Percentiles rank a stretch among this genome's conserved stretches.
Evolutionary conservation across 2,888 invertebrate species (phyloP).

Genomic region (Drosophila villosipedis): DNA sequence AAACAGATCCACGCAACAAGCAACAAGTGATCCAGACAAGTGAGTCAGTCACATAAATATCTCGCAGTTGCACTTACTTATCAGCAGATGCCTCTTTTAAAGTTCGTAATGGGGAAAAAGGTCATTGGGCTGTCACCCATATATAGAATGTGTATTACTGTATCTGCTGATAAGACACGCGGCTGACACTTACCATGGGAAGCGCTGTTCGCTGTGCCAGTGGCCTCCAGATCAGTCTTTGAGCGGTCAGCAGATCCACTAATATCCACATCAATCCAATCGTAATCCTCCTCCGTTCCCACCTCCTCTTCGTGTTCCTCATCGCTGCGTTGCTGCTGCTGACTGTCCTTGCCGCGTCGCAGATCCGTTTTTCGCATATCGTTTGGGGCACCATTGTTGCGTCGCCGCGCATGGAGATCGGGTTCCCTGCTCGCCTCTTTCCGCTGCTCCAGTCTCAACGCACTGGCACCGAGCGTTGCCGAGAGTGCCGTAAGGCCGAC

Average conservation of each 20-base stretch:
- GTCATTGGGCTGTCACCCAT: conserved; percentile 29
- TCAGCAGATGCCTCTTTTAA: conserved; percentile 48
- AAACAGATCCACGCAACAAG: conserved; percentile 8
- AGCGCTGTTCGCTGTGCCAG: conserved; percentile 33
- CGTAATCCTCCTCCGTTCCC: conserved; percentile 54
- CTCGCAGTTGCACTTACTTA: conserved; percentile 32
- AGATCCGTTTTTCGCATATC: not conserved
- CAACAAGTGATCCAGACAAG: conserved; percentile 33
- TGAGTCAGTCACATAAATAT: conserved; percentile 27
- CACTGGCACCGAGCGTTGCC: conserved; percentile 35
- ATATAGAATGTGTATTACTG: not conserved
- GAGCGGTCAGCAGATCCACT: conserved; percentile 44
- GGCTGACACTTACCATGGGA: conserved; percentile 52
- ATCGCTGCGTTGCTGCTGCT: conserved; percentile 26
- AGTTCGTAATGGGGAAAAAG: conserved; percentile 30
- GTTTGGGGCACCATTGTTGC: conserved; percentile 17
- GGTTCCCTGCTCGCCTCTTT: conserved; percentile 36
- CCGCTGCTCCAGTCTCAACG: conserved; percentile 45
- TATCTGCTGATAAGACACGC: conserved; percentile 40
- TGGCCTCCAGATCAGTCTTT: conserved; percentile 19
- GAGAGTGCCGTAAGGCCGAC: conserved; percentile 29
- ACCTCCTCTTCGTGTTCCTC: conserved; percentile 49
- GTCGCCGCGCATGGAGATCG: conserved; percentile 15
- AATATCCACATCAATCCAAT: conserved; percentile 59
- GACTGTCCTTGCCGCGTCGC: conserved; percentile 24